Conservation (phyloP, 2,888 invertebrate species). For the Macrosiphum euphorbiae region DNA sequence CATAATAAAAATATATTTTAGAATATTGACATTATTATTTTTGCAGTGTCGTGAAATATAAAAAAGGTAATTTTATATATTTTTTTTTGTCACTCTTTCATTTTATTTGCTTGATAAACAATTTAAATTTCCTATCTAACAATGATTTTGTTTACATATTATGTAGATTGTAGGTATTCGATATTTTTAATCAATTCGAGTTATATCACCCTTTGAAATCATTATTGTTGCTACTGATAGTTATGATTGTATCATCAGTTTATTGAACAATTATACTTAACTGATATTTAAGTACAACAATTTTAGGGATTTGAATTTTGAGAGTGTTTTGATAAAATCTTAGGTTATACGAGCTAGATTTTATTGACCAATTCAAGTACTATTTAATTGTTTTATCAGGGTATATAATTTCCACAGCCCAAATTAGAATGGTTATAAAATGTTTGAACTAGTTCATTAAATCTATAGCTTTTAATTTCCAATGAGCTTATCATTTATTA, state of each 20-base stretch:
- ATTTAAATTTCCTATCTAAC: not conserved
- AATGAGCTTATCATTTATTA: not conserved
- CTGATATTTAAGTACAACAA: not conserved
- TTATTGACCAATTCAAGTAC: not conserved
- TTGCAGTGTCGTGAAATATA: not conserved
- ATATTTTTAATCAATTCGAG: not conserved
- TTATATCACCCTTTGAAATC: not conserved
- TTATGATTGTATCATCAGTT: not conserved
- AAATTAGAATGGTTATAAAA: not conserved
- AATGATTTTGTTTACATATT: not conserved
- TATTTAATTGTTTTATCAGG: not conserved
- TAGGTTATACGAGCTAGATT: no score
- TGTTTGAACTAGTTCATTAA: not conserved
- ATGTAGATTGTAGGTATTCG: no score
- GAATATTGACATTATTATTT: not conserved
- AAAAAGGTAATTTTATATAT: not conserved
- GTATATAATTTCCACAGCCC: not conserved
- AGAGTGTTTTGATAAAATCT: no score
- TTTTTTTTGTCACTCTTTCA: not conserved
- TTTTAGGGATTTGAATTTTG: not conserved
- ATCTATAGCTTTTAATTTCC: not conserved
- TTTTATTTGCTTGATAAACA: not conserved
- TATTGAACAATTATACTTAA: not conserved
- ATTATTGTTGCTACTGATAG: not conserved
- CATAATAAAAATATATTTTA: not conserved